Conservation (phyloP, 2,797 vertebrate species). For the Tokudaia tokunoshimensis region DNA sequence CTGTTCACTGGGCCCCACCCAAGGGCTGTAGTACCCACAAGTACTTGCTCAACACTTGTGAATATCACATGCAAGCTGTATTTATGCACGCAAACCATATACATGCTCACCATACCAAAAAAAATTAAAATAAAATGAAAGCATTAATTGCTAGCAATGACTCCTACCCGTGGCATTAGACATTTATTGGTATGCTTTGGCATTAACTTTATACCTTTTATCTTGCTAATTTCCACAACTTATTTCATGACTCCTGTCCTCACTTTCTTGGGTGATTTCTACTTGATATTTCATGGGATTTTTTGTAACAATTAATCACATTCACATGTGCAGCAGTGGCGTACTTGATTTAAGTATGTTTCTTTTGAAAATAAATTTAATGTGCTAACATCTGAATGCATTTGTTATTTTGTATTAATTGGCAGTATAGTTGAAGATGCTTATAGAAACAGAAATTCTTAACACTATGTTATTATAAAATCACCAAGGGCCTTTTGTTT, state of each 20-base stretch:
- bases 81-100: background rate
- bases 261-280: background rate
- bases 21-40: background rate
- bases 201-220: background rate
- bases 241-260: background rate
- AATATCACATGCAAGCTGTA: background rate
- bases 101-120: background rate
- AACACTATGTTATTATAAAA: background rate
- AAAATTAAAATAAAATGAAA: background rate
- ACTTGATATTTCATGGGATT: background rate
- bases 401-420: background rate
- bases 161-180: background rate
- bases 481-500: background rate
- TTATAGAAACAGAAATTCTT: background rate
- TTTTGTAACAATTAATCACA: background rate
- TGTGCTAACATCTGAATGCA: background rate
- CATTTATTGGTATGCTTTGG: background rate
- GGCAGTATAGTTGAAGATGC: background rate
- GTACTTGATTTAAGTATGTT: constrained; percentile 22
- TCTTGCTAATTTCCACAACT: background rate
- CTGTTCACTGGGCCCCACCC: background rate
- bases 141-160: background rate
- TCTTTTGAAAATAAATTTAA: constrained; percentile 49
- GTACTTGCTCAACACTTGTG: no score
- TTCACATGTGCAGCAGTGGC: background rate